Evolutionary conservation across 2,113 vertebrate species (phyloP), one percentile per base, ranked within the genome.

Genomic region (Oncorhynchus kisutch): DNA sequence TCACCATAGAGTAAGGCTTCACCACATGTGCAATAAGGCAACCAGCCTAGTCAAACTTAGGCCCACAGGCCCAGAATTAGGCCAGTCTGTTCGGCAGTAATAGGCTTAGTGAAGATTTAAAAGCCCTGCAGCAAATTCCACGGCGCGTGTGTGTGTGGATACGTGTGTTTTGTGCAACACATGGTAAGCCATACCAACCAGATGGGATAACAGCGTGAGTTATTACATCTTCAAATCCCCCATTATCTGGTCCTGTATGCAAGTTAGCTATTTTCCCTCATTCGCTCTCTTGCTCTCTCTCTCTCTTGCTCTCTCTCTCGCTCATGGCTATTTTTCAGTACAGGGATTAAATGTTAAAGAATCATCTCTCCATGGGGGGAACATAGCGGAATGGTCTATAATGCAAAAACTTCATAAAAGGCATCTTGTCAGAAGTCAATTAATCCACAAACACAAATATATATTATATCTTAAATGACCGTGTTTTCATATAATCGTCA

Each of bases 41-140:
- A 49, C 20, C 16, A 70, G n/a, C 8, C 34, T 4, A 5, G 39
- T 70, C 68, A 45, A 70, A 34, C 22, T 12, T 49, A 24, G 13
- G 13, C 39, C 39, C 39, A 70, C 11, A 25, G 64, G 11, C 2
- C 22, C 22, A 25, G 22, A 5, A 66, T 24, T 45, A 45, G 34
- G 14, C 20, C 39, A 48, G 39, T 70, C 39, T 45, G 20, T 70
- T 70, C 20, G 39, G 14, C 48, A 39, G 45, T 86, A 77, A 86
- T 75, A 59, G 72, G 84, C 79, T 86, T 83, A 81, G 71, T 66
- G 31, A 60, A 66, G 72, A 70, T 68, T 73, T 70, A 70, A 25
- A 22, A 31, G 39, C 34, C 8, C 8, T 39, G 8, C 39, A 39
- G 39, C 39, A 16, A 12, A 12, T 70, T 14, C 22, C 9, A 48